A percentile compares a stretch with the other conserved stretches of the same genome.
These are phyloP conservation scores for Xenopus laevis DNA, from an alignment of 2,113 vertebrate species.

Conservation along the genomic window DNA sequence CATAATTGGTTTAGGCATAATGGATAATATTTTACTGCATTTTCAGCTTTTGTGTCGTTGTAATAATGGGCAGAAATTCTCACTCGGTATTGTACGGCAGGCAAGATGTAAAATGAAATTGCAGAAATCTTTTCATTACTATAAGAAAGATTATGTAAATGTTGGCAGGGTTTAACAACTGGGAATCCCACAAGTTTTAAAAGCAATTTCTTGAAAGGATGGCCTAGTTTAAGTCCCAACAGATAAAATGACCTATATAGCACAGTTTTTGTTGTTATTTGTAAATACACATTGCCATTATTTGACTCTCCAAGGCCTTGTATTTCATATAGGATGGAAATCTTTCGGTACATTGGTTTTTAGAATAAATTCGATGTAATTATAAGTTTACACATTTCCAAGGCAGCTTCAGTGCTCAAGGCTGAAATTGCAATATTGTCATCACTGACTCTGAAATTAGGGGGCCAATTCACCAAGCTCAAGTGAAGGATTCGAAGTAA, in stretches of 20 bases:
- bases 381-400: conserved; percentile 20
- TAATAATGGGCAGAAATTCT: conserved; percentile 1
- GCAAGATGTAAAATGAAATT: conserved; percentile 10
- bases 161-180: too few species aligned
- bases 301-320: too few species aligned
- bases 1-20: not conserved
- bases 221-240: conserved; percentile 21
- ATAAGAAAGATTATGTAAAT: conserved; percentile 14
- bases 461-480: too few species aligned
- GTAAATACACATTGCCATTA: conserved; percentile 30
- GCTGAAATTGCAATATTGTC: conserved; percentile 65
- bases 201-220: conserved; percentile 28
- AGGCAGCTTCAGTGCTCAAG: conserved; percentile 64
- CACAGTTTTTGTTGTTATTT: conserved; percentile 21
- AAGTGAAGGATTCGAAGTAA: too few species aligned
- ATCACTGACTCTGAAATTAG: conserved; percentile 67
- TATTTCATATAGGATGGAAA: too few species aligned
- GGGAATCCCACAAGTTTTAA: not conserved
- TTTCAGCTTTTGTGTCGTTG: not conserved
- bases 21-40: conserved; percentile 1
- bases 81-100: not conserved
- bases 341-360: too few species aligned
- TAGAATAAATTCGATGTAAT: too few species aligned
- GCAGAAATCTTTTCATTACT: conserved; percentile 12
- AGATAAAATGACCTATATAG: conserved; percentile 11